phyloP scores from a whole-genome alignment of 92 coral and sea anemone genomes.

The Heteractis magnifica region DNA sequence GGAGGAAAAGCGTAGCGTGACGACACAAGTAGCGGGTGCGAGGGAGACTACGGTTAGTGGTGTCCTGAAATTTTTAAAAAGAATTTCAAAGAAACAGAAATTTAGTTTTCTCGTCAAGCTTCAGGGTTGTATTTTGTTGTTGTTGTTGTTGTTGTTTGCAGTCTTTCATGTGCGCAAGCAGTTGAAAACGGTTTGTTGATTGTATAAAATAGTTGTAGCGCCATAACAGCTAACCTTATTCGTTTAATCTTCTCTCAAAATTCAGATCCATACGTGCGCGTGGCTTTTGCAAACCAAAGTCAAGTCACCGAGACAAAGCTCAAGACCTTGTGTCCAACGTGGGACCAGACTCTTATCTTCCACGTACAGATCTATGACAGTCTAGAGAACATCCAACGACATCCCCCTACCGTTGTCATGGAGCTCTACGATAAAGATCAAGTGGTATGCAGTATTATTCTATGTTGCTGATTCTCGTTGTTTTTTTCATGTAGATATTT shows the following conservation, averaged over 20 bases:
- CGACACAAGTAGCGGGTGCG: too few relatives aligned
- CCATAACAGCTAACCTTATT: not conserved
- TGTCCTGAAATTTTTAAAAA: not conserved
- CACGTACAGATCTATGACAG: constrained; percentile 70
- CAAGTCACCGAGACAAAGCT: constrained; percentile 65
- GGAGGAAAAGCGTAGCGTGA: too few relatives aligned
- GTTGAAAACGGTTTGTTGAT: too few relatives aligned
- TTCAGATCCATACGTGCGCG: constrained; percentile 89
- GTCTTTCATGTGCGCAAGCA: too few relatives aligned
- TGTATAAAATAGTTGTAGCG: too few relatives aligned
- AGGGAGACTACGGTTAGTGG: constrained; percentile 70
- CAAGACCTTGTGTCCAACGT: constrained; percentile 90
- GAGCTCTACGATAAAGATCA: constrained; percentile 82
- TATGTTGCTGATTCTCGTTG: not conserved
- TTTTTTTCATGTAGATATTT: too few relatives aligned
- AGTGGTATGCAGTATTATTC: constrained; percentile 46
- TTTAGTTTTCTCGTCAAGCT: not conserved
- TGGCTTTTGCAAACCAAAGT: constrained; percentile 81
- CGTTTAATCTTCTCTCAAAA: not conserved
- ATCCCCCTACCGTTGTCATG: constrained; percentile 86
- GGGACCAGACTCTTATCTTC: constrained; percentile 97
- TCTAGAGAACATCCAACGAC: constrained; percentile 70
- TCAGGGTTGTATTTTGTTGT: not conserved
- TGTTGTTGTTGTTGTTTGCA: too few relatives aligned
- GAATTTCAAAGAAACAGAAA: too few relatives aligned